Percentiles rank a stretch among this genome's conserved stretches.
phyloP scores from a whole-genome alignment of 2,113 vertebrate species.

The sheep (Ovis aries) region ARS-UI_Ramb_v3.0 NC_056056.1:177661001-177661500 shows the following conservation, averaged over 20 bases:
- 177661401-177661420: background rate
- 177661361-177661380: background rate
- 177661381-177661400: background rate
- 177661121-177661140: slow-evolving; percentile 9
- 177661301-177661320: slow-evolving; percentile 56
- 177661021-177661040: slow-evolving; percentile 15
- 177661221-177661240: background rate
- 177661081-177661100: slow-evolving; percentile 66
- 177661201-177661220: background rate
- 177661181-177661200: slow-evolving; percentile 45
- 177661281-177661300: background rate
- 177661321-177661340: slow-evolving; percentile 30
- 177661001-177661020: background rate
- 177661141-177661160: slow-evolving; percentile 1
- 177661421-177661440: background rate
- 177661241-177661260: slow-evolving; percentile 61
- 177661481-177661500: accelerated
- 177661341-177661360: background rate
- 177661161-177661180: slow-evolving; percentile 44
- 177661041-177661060: background rate
- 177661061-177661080: slow-evolving; percentile 56
- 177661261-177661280: slow-evolving; percentile 22
- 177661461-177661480: background rate
- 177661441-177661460: background rate
- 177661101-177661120: slow-evolving; percentile 57